Evolutionary conservation across 2,113 vertebrate species (phyloP).

Genomic region (Cyprinodon variegatus): DNA sequence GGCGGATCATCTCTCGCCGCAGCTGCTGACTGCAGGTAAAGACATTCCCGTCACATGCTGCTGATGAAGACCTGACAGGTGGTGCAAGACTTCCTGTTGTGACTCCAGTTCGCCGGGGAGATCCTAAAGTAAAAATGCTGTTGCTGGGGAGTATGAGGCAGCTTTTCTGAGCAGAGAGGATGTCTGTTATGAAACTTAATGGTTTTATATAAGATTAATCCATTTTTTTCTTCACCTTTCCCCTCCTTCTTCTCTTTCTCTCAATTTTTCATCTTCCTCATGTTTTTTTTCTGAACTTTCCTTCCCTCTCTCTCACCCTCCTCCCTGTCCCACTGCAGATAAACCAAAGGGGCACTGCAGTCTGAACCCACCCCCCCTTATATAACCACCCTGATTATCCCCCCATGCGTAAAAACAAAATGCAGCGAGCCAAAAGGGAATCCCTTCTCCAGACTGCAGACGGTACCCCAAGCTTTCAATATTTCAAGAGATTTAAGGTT

Average conservation of each 20-base stretch:
- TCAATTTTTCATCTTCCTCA: background rate
- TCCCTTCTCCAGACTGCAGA: conserved; percentile 22
- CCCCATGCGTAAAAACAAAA: conserved; percentile 41
- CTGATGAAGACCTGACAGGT: conserved; percentile 19
- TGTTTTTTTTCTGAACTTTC: background rate
- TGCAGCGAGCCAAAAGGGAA: conserved; percentile 28
- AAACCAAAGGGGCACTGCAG: conserved; percentile 40
- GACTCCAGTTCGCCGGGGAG: background rate
- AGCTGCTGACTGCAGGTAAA: conserved; percentile 53
- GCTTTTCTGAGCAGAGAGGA: conserved; percentile 2
- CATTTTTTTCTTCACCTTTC: background rate
- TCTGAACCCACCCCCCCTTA: conserved; percentile 35
- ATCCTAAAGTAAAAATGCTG: conserved; percentile 2
- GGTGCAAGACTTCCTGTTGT: conserved; percentile 37
- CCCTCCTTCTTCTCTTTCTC: background rate
- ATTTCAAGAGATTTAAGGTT: conserved; percentile 28
- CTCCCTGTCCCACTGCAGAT: conserved; percentile 41
- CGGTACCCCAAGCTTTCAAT: conserved; percentile 17
- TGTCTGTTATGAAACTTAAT: background rate
- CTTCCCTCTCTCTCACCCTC: background rate
- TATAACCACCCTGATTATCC: conserved; percentile 43
- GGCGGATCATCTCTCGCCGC: conserved; percentile 39
- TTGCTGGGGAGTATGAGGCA: background rate
- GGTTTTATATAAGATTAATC: background rate
- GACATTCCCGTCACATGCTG: conserved; percentile 31